These are phyloP conservation scores for Pyrocephalus nanus DNA, from an alignment of 2,797 vertebrate species.

Conservation along the genomic window DNA sequence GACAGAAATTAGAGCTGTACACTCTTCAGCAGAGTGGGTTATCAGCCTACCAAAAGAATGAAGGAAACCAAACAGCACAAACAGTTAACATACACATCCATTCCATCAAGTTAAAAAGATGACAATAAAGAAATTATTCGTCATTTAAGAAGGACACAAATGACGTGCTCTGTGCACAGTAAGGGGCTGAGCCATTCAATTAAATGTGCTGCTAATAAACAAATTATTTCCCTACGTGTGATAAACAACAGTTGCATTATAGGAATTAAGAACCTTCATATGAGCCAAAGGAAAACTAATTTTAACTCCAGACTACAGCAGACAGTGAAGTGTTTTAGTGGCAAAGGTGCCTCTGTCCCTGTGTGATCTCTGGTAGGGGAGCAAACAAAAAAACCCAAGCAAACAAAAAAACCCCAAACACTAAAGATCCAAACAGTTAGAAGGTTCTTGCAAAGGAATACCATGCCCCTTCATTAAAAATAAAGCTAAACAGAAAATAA, in stretches of 20 bases:
- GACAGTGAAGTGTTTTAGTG: background rate
- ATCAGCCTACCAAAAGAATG: background rate
- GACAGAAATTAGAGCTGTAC: background rate
- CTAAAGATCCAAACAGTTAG: background rate
- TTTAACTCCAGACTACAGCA: background rate
- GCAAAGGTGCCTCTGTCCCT: background rate
- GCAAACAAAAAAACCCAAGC: background rate
- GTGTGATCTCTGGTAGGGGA: no score
- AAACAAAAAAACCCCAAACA: background rate
- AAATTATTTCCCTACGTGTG: conserved; percentile 14
- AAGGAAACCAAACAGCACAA: background rate
- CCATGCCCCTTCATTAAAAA: background rate
- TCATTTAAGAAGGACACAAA: background rate
- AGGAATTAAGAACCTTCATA: background rate
- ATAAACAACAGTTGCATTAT: conserved; percentile 7
- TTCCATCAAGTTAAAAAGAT: background rate
- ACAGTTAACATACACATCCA: background rate
- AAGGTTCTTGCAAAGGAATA: background rate
- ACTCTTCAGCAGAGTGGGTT: background rate
- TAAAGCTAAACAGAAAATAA: background rate
- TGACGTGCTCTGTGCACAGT: background rate
- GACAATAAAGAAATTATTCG: background rate
- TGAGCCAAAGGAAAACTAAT: background rate
- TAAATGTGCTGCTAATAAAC: conserved; percentile 43
- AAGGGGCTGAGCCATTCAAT: background rate